phyloP scores from a whole-genome alignment of 2,797 vertebrate genomes.

The Varecia variegata region DNA sequence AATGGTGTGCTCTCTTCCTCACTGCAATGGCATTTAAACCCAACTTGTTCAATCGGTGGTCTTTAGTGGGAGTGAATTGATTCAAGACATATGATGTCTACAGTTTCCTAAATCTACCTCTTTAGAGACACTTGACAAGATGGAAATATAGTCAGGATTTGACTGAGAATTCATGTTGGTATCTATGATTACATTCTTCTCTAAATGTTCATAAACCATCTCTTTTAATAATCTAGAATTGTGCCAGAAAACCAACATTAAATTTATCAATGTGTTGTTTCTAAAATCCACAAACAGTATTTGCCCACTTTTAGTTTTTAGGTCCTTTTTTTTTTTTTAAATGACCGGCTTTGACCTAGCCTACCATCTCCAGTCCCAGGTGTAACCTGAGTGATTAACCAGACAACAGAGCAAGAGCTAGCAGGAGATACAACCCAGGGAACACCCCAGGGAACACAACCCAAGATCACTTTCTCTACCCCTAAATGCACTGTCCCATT shows the following conservation, averaged over 20 bases:
- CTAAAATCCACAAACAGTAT: conserved; percentile 48
- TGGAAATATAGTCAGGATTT: neutral
- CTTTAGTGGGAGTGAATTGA: neutral
- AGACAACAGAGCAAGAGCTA: conserved; percentile 44
- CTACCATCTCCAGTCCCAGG: neutral
- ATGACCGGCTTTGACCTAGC: neutral
- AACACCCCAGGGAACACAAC: neutral
- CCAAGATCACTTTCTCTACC: neutral
- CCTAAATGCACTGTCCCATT: neutral
- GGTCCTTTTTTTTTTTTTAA: neutral
- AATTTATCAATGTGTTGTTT: conserved; percentile 43
- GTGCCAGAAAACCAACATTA: conserved; percentile 52
- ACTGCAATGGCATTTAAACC: neutral
- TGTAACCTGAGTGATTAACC: conserved; percentile 32
- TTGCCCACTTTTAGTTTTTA: neutral
- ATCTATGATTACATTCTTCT: conserved; percentile 46
- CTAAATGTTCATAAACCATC: conserved; percentile 44
- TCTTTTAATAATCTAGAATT: conserved; percentile 68
- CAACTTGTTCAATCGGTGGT: neutral
- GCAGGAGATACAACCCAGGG: neutral
- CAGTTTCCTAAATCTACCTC: conserved; percentile 7
- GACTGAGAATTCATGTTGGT: conserved; percentile 28
- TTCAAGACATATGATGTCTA: neutral
- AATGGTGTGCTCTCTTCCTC: neutral
- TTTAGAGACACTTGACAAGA: conserved; percentile 21